phyloP scores from a whole-genome alignment of 2,888 invertebrate species.

The Parnassius orleans region DNA sequence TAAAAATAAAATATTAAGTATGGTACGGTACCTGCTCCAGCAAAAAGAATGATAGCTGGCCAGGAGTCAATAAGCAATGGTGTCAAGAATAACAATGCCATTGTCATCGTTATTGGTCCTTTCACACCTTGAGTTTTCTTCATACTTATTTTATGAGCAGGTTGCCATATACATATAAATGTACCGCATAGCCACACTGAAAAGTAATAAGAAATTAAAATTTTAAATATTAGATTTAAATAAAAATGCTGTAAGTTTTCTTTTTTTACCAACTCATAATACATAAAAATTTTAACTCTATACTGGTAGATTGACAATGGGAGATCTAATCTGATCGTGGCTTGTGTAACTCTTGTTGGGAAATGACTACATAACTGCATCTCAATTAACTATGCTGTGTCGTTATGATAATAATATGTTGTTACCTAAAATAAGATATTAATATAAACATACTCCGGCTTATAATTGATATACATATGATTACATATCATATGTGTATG shows the following conservation, averaged over 20 bases:
- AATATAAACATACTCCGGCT: too few relatives aligned
- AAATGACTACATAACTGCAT: too few relatives aligned
- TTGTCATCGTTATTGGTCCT: constrained; percentile 67
- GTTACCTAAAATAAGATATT: too few relatives aligned
- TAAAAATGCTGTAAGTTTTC: background rate
- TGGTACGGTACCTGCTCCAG: constrained; percentile 75
- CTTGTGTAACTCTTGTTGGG: too few relatives aligned
- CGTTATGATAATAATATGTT: too few relatives aligned
- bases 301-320: too few relatives aligned
- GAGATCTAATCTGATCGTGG: too few relatives aligned
- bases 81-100: constrained; percentile 76
- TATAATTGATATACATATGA: too few relatives aligned
- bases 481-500: too few relatives aligned
- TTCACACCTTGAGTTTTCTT: constrained; percentile 56
- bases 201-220: constrained; percentile 34
- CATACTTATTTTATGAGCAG: constrained; percentile 67
- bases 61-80: constrained; percentile 81
- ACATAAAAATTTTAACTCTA: background rate
- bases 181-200: constrained; percentile 76
- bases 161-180: constrained; percentile 79
- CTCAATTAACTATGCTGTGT: too few relatives aligned
- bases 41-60: constrained; percentile 82
- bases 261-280: background rate
- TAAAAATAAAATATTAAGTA: too few relatives aligned
- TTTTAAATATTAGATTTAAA: constrained; percentile 28